These are phyloP conservation scores for Antheraea yamamai DNA, from an alignment of 2,888 invertebrate species.

Conservation along the genomic window DNA sequence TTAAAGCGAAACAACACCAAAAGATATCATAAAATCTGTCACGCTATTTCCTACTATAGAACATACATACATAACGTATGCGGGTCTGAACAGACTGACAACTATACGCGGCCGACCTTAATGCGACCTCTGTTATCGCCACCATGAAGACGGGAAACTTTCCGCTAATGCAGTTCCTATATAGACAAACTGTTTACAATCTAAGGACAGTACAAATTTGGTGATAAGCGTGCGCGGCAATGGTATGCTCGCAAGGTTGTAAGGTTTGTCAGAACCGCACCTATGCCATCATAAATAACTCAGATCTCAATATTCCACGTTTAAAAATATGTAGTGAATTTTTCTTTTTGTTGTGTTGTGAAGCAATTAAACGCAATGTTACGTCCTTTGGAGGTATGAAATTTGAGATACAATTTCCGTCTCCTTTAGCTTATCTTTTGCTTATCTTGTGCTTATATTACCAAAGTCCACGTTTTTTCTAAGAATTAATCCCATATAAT, in stretches of 20 bases:
- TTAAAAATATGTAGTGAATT: not conserved
- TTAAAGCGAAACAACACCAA: not conserved
- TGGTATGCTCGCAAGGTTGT: not conserved
- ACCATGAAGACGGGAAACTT: slow-evolving; percentile 31
- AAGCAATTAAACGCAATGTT: too few relatives aligned
- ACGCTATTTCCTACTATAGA: slow-evolving; percentile 10
- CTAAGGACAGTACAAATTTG: not conserved
- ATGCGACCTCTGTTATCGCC: slow-evolving; percentile 33
- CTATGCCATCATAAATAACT: not conserved
- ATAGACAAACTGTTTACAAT: slow-evolving; percentile 34
- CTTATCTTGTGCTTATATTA: too few relatives aligned
- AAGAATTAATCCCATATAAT: too few relatives aligned
- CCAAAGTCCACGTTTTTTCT: too few relatives aligned
- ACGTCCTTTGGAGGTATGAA: too few relatives aligned
- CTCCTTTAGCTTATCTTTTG: too few relatives aligned
- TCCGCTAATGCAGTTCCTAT: slow-evolving; percentile 43
- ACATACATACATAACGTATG: slow-evolving; percentile 17
- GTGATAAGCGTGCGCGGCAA: not conserved
- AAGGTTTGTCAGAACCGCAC: not conserved
- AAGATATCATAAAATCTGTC: not conserved
- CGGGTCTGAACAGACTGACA: slow-evolving; percentile 30
- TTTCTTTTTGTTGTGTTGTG: too few relatives aligned
- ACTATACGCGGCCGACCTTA: slow-evolving; percentile 29
- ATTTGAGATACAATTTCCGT: too few relatives aligned
- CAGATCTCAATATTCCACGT: not conserved